phyloP scores from a whole-genome alignment of 2,888 invertebrate genomes.

The Tiliacea aurago region DNA sequence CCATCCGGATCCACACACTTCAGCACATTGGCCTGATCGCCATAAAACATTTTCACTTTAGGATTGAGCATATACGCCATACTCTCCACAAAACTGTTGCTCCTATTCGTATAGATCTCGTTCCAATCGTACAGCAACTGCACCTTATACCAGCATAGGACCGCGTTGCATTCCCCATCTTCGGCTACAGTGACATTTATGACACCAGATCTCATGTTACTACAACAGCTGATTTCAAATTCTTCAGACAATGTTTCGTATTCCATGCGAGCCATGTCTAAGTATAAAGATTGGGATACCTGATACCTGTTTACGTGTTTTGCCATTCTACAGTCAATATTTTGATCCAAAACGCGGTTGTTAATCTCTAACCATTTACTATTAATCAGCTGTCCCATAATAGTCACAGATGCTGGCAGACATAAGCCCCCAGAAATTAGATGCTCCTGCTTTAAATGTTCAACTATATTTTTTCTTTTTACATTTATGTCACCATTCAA shows the following conservation, averaged over 20 bases:
- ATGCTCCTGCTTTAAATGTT: constrained; percentile 31
- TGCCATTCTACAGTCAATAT: constrained; percentile 37
- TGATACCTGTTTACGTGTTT: constrained; percentile 49
- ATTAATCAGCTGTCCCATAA: constrained; percentile 52
- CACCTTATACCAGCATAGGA: constrained; percentile 62
- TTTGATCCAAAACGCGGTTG: constrained; percentile 44
- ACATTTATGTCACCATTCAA: constrained; percentile 50
- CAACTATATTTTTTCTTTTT: constrained; percentile 9
- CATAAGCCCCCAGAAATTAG: constrained; percentile 43
- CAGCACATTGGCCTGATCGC: constrained; percentile 39
- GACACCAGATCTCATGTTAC: constrained; percentile 17
- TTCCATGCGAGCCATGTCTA: constrained; percentile 38
- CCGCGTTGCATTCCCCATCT: constrained; percentile 50
- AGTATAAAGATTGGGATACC: constrained; percentile 32
- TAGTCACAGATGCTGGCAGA: constrained; percentile 38
- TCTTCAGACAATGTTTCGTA: constrained; percentile 39
- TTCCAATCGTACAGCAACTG: constrained; percentile 47
- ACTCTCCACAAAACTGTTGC: constrained; percentile 52
- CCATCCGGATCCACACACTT: constrained; percentile 42
- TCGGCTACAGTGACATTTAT: constrained; percentile 19
- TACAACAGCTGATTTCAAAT: constrained; percentile 33
- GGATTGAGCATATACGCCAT: constrained; percentile 46
- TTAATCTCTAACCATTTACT: constrained; percentile 48
- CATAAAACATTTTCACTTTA: constrained; percentile 30
- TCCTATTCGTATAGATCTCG: constrained; percentile 48